Base-by-base conservation (phyloP, 2,888 invertebrate genomes). In the Cyrtodaria siliqua region DNA sequence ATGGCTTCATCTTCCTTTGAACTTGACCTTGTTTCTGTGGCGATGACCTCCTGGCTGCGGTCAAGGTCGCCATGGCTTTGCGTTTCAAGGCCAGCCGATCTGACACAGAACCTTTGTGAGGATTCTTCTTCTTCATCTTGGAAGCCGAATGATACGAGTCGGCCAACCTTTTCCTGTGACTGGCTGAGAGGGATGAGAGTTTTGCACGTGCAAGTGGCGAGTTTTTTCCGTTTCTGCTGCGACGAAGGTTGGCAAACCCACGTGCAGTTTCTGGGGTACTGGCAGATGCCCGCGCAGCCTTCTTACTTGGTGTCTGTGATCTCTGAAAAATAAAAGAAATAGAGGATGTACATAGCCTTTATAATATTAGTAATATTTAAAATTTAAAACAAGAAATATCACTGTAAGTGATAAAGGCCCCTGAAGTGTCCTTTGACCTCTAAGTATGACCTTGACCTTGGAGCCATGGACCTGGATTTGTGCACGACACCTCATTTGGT, bases 251-350 rank as follows among this genome's bases (percentile, higher is more conserved):
- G n/a, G 86, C 83, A 33, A 89, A 84, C 16, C 90, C 90, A 50
- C 90, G 59, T 2, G 89, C 89, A 16, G 89, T 89, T 69, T 90
- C 89, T 44, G 89, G 90, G 0, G 90, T 90, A 62, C 90, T 87
- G 18, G 90, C 90, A 73, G 88, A 86, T 33, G 90, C 90, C 38
- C 90, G 60, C 1, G 90, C 90, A 23, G 90, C 89, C 44, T 89
- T 89, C 38, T 86, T 83, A 44, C 50, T 82, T 8, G 90, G 88
- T 24, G 85, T 86, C 27, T 72, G 73, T 2, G 33, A 56, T 23
- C 55, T 56, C 79, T 79, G 53, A 14, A 69, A 44, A 2, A 50
- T 23, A 56, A 29, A 4, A n/a, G n/a, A n/a, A n/a, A n/a, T n/a
- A n/a, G n/a, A n/a, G n/a, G n/a, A n/a, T n/a, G n/a, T n/a, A n/a